These are phyloP conservation scores for Lagorchestes hirsutus DNA, from an alignment of 2,797 vertebrate genomes.

Conservation along the genomic window DNA sequence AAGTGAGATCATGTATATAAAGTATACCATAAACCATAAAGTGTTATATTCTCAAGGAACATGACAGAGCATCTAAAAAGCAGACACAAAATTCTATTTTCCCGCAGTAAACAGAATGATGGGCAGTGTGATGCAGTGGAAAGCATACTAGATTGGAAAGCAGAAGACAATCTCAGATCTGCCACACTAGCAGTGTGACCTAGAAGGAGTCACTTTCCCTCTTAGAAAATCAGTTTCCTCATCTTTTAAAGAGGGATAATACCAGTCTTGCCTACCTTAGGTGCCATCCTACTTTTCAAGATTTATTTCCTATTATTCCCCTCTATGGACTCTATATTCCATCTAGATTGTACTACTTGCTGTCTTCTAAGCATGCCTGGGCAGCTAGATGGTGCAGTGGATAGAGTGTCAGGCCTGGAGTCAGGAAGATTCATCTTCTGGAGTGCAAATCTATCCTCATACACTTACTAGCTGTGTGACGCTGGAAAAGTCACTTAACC, in stretches of 20 bases:
- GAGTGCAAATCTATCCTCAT: not conserved
- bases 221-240: not conserved
- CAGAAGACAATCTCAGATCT: not conserved
- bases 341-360: not conserved
- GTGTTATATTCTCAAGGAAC: not conserved
- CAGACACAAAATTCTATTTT: not conserved
- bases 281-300: not conserved
- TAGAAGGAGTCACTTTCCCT: not conserved
- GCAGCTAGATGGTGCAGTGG: not conserved
- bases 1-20: not conserved
- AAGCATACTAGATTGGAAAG: not conserved
- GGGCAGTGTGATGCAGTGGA: not conserved
- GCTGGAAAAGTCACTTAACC: too few relatives aligned
- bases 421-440: not conserved
- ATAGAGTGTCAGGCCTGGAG: not conserved
- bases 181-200: not conserved
- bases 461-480: too few relatives aligned
- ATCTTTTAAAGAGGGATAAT: not conserved
- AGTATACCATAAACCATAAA: not conserved
- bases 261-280: not conserved
- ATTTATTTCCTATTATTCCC: not conserved
- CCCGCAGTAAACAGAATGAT: not conserved
- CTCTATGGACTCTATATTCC: not conserved
- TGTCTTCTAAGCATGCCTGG: not conserved
- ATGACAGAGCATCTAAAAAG: not conserved